phyloP scores from a whole-genome alignment of 1,140 invertebrate genomes.

The Hycleus phaleratus region DNA sequence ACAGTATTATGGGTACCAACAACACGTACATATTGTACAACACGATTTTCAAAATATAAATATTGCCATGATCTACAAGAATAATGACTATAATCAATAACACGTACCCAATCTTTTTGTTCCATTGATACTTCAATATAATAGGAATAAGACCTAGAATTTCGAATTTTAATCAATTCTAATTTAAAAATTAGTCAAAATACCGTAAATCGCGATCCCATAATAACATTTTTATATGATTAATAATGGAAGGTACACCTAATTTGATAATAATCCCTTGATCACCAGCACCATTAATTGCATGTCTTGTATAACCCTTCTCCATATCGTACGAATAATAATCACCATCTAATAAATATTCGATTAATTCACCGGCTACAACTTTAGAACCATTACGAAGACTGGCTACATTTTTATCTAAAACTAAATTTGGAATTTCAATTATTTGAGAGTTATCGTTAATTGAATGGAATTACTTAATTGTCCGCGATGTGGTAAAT shows the following conservation, averaged over 20 bases:
- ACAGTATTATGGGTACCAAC: constrained; percentile 94
- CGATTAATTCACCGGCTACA: constrained; percentile 78
- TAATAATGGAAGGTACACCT: constrained; percentile 82
- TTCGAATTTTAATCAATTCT: neutral
- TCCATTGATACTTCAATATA: constrained; percentile 95
- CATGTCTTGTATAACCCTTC: constrained; percentile 84
- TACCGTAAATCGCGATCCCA: constrained; percentile 90
- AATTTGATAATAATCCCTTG: constrained; percentile 83
- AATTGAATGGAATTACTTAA: constrained; percentile 48
- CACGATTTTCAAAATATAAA: constrained; percentile 83
- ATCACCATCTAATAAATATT: constrained; percentile 82
- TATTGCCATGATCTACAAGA: constrained; percentile 95
- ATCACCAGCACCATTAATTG: constrained; percentile 74
- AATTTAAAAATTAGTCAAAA: neutral
- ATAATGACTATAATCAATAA: constrained; percentile 86
- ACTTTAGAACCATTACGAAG: constrained; percentile 70
- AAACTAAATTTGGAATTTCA: constrained; percentile 46
- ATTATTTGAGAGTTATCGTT: too few species aligned
- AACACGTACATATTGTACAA: constrained; percentile 82
- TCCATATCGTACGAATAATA: constrained; percentile 84
- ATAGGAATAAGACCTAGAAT: constrained; percentile 83
- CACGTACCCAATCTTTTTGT: constrained; percentile 87
- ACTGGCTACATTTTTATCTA: constrained; percentile 87
- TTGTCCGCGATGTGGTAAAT: constrained; percentile 74
- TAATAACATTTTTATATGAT: constrained; percentile 84